Conservation (phyloP, 2,888 invertebrate genomes). For the Malacosoma neustria region DNA sequence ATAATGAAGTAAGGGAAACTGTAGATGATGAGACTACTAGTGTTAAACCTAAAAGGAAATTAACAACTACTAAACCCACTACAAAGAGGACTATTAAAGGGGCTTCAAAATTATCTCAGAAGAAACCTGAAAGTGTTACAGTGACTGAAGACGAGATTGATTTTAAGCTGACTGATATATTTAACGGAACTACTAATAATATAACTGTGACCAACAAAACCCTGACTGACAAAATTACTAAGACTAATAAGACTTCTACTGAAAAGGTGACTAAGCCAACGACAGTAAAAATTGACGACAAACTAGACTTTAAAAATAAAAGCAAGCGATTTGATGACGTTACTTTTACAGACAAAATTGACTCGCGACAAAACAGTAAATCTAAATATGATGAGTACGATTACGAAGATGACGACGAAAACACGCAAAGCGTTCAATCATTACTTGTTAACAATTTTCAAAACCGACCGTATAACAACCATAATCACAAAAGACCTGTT, state of each 20-base stretch:
- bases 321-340: conserved; percentile 47
- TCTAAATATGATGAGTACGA: conserved; percentile 41
- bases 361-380: conserved; percentile 35
- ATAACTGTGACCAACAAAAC: conserved; percentile 15
- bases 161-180: neutral
- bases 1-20: conserved; percentile 49
- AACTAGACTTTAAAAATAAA: conserved; percentile 75
- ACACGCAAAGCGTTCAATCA: conserved; percentile 57
- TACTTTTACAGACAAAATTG: conserved; percentile 17
- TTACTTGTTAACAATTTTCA: conserved; percentile 53
- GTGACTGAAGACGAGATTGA: conserved; percentile 2
- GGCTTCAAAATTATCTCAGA: conserved; percentile 27
- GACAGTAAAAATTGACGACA: conserved; percentile 66
- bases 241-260: conserved; percentile 23
- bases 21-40: conserved; percentile 35
- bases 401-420: conserved; percentile 42
- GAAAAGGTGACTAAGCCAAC: conserved; percentile 22
- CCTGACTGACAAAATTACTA: conserved; percentile 22
- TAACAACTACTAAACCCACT: conserved; percentile 21
- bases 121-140: neutral
- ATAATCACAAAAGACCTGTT: conserved; percentile 36
- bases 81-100: conserved; percentile 14
- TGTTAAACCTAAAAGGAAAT: conserved; percentile 26
- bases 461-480: conserved; percentile 45
- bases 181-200: conserved; percentile 12